Conservation (phyloP, 2,797 vertebrate species). For the Arnoldichthys spilopterus region DNA sequence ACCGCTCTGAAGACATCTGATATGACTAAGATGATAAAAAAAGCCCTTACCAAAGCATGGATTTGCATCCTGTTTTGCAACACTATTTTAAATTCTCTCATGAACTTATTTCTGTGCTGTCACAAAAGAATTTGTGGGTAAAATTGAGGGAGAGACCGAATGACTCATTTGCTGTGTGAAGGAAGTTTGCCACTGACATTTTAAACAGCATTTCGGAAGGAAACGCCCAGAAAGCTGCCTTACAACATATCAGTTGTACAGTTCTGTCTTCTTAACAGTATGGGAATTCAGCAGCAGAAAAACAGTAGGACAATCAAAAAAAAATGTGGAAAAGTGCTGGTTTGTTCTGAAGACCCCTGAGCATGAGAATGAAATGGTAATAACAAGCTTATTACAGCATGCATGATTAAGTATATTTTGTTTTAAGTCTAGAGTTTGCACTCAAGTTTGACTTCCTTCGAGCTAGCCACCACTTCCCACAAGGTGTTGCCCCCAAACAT, state of each 20-base stretch:
- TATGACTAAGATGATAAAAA: slow-evolving; percentile 6
- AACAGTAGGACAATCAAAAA: slow-evolving; percentile 13
- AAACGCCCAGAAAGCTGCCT: not conserved
- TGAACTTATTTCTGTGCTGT: slow-evolving; percentile 6
- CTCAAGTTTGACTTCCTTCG: slow-evolving; percentile 16
- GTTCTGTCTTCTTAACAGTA: not conserved
- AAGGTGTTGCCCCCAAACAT: not conserved
- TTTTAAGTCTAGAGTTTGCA: slow-evolving; percentile 25
- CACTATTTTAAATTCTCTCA: slow-evolving; percentile 60
- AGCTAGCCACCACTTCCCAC: not conserved
- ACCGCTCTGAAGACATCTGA: slow-evolving; percentile 47
- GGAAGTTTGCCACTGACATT: slow-evolving; percentile 1
- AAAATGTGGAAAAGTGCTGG: not conserved
- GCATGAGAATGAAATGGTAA: slow-evolving; percentile 37
- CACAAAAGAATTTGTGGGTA: slow-evolving; percentile 17
- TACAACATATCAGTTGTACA: not conserved
- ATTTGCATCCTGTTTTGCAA: slow-evolving; percentile 66
- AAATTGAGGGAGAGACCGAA: not conserved
- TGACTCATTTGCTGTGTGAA: not conserved
- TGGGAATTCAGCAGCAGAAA: not conserved
- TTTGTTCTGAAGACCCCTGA: not conserved
- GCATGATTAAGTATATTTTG: slow-evolving; percentile 34
- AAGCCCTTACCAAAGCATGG: slow-evolving; percentile 79
- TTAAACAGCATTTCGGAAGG: not conserved
- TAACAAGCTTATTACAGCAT: slow-evolving; percentile 12